Conservation (phyloP, 2,888 invertebrate species). For the Sesia apiformis region DNA sequence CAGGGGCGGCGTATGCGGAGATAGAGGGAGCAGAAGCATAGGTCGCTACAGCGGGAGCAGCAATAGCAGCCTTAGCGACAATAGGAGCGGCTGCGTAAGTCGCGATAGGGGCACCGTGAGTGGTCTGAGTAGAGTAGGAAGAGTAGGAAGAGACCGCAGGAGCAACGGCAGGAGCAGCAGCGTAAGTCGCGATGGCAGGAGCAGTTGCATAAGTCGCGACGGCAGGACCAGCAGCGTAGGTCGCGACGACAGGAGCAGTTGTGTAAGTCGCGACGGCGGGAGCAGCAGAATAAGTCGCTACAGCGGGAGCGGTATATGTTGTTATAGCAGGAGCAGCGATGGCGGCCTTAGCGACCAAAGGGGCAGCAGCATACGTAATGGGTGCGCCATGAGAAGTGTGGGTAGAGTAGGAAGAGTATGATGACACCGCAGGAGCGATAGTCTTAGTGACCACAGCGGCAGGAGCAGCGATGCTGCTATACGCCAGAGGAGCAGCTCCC, state of each 20-base stretch:
- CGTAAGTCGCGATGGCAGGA: conserved; percentile 16
- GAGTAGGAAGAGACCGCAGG: conserved; percentile 14
- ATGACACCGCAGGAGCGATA: conserved; percentile 22
- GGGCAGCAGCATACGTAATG: conserved; percentile 1
- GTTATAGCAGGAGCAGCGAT: conserved; percentile 37
- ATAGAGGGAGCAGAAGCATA: conserved; percentile 41
- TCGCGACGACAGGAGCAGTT: conserved; percentile 19
- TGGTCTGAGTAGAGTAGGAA: conserved; percentile 5
- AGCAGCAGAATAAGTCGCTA: conserved; percentile 13
- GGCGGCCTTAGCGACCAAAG: conserved; percentile 10
- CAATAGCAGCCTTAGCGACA: conserved; percentile 28
- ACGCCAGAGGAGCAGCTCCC: conserved; percentile 15
- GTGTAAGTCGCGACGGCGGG: conserved; percentile 17
- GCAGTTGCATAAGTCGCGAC: conserved; percentile 15
- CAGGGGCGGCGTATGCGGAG: conserved; percentile 15
- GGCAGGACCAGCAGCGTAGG: conserved; percentile 18
- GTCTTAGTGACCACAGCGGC: conserved; percentile 27
- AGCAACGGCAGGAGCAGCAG: conserved; percentile 14
- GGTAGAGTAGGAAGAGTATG: conserved; percentile 1
- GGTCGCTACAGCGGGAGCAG: conserved; percentile 49
- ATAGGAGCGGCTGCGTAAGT: conserved; percentile 37
- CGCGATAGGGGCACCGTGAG: conserved; percentile 30
- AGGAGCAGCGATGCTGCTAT: conserved; percentile 40
- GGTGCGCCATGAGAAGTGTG: conserved; percentile 5
- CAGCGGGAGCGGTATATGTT: conserved; percentile 33